Evolutionary conservation across 92 coral and sea anemone species (phyloP), one percentile per base, ranked within the genome.

Genomic region (Umimayanthus chanpuru): DNA sequence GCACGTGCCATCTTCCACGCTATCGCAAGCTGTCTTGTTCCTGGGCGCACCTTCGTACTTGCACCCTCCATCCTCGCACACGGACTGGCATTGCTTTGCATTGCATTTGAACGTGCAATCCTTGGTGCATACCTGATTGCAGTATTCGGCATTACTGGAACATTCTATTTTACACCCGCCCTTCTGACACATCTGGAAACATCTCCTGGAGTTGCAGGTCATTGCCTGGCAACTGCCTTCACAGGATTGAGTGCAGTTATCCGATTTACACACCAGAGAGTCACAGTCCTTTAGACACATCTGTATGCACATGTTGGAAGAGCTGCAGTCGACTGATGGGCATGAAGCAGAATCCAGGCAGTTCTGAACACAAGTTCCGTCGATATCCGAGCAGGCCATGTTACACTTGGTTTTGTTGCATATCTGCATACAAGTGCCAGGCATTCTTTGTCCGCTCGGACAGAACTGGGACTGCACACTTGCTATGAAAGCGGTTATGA

Each of bases 81-180:
- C 88, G 25, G 74, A 72, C 39, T 1, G 0, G 81, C 91, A 88
- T 2, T 50, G 7, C 56, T 81, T 88, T 56, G 91, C 88, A 9
- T 70, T 86, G 81, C 91, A 88, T 71, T 88, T 88, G 80, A 88
- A 88, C 8, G 61, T 73, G 55, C 88, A 88, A 80, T 71, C 40
- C 36, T 71, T 71, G 36, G 18, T 28, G 32, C 91, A 88, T 47
- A 47, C 50, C 50, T 47, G 50, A 47, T 47, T 47, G 50, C 23
- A 88, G n/a, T 65, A 16, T 21, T 49, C 29, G 30, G 77, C 88
- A 21, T 88, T 81, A 16, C 76, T 81, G 23, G 87, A 80, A 73
- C 91, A 88, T 5, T 81, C 78, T 44, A 88, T 70, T 18, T 32
- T 28, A 39, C 91, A 88, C 3, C 91, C 91, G 11, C 87, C 74